phyloP scores from a whole-genome alignment of 2,888 invertebrate species.

The Rhamphomyia laevipes region DNA sequence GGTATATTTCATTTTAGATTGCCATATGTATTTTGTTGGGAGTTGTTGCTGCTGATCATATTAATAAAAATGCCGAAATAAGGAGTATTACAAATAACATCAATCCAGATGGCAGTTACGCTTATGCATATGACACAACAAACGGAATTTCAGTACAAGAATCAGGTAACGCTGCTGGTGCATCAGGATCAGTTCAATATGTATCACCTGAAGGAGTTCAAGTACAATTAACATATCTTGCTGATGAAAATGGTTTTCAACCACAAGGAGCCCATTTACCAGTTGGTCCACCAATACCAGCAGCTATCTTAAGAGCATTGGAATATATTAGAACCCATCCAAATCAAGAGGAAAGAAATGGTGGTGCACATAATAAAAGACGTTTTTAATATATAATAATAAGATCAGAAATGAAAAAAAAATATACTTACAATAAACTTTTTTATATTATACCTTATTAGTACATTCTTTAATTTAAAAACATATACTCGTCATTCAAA shows the following conservation, averaged over 20 bases:
- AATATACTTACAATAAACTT: too few species aligned
- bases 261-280: conserved; percentile 37
- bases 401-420: too few species aligned
- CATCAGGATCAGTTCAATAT: conserved; percentile 43
- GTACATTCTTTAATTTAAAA: too few species aligned
- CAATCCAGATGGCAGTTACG: conserved; percentile 37
- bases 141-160: conserved; percentile 51
- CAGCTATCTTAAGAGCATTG: conserved; percentile 40
- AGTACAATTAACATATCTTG: conserved; percentile 39
- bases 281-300: conserved; percentile 44
- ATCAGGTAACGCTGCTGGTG: conserved; percentile 43
- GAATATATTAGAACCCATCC: conserved; percentile 41
- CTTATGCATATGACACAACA: conserved; percentile 41
- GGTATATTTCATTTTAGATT: neutral
- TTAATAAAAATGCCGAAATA: conserved; percentile 5
- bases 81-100: conserved; percentile 35
- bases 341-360: neutral
- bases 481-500: too few species aligned
- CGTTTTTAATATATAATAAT: too few species aligned
- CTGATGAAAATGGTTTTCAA: conserved; percentile 47
- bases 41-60: conserved; percentile 7
- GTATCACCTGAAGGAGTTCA: conserved; percentile 42
- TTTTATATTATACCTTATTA: too few species aligned
- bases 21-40: conserved; percentile 8
- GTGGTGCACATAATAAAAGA: too few species aligned